Evolutionary conservation across 1,140 invertebrate genomes (phyloP), one percentile per base, ranked within the genome.

Genomic region (Drosophila eugracilis): DNA sequence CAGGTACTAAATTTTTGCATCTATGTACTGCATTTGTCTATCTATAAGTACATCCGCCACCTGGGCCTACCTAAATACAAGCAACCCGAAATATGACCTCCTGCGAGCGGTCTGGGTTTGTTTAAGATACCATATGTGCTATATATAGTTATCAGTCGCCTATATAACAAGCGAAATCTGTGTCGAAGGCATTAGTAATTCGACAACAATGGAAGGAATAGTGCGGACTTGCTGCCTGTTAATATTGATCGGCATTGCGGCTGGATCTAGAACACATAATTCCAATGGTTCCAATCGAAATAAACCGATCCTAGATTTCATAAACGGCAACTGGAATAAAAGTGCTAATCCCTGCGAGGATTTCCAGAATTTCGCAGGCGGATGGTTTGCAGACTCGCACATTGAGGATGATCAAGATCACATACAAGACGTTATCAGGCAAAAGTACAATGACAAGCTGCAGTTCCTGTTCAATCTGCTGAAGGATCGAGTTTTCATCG

Each of bases 401-500:
- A 12, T 0, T 32, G 30, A 32, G 3, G 30, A 32, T 32, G 10
- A 4, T 12, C 10, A 32, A 12, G 10, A 4, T 1, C 4, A 12
- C 4, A 32, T 32, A 4, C 2, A n/a, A 12, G 10, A 12, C 14
- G 0, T 3, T 15, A 15, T 37, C 5, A 15, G 14, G 5, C 3
- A 17, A 10, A 19, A 17, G n/a, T 49, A 30, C 7, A 10, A 26
- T n/a, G 5, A 12, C 1, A 54, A 24, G 47, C 4, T 54, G 12
- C 22, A 47, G 9, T 1, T 12, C 3, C 0, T 54, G 2, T n/a
- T 54, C 1, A 22, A 47, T 14, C 12, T 26, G 1, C 22, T 54
- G 0, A 19, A 47, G 22, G 39, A 48, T 10, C 7, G 47, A 21
- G 39, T 17, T 14, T 54, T 54, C 39, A 47, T 24, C 7, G 47